Conservation (phyloP, 2,888 invertebrate species). For the Apoderus coryli region DNA sequence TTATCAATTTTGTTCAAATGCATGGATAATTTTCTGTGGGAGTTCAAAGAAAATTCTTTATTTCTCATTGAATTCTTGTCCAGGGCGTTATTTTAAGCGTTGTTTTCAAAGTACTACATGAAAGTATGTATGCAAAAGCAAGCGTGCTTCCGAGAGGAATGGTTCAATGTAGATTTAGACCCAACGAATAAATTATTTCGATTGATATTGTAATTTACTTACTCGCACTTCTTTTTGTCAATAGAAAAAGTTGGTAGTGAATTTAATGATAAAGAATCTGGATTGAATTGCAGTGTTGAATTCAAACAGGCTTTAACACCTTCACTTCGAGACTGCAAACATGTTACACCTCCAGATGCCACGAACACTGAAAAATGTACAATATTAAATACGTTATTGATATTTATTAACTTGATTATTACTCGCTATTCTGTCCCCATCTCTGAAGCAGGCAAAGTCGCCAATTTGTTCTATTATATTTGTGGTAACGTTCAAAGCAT, state of each 20-base stretch:
- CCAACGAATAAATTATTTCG: conserved; percentile 27
- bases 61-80: too few relatives aligned
- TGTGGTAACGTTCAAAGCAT: conserved; percentile 31
- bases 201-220: too few relatives aligned
- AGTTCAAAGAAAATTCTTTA: too few relatives aligned
- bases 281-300: conserved; percentile 38
- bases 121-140: too few relatives aligned
- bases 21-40: too few relatives aligned
- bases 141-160: too few relatives aligned
- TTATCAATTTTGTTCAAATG: too few relatives aligned
- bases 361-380: conserved; percentile 36
- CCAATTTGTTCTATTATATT: conserved; percentile 35
- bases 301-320: conserved; percentile 50
- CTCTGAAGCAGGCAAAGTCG: conserved; percentile 38
- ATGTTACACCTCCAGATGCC: conserved; percentile 39
- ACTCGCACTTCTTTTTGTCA: conserved; percentile 42
- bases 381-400: conserved; percentile 1
- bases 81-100: too few relatives aligned
- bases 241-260: conserved; percentile 45
- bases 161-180: conserved; percentile 23
- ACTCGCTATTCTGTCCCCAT: conserved; percentile 43
- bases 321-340: conserved; percentile 37
- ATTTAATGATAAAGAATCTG: conserved; percentile 28
- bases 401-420: conserved; percentile 22
- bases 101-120: too few relatives aligned